Percentiles rank a stretch among this genome's conserved stretches.
Conservation (phyloP, 2,888 invertebrate genomes). For the Apocheima hispidaria region DNA sequence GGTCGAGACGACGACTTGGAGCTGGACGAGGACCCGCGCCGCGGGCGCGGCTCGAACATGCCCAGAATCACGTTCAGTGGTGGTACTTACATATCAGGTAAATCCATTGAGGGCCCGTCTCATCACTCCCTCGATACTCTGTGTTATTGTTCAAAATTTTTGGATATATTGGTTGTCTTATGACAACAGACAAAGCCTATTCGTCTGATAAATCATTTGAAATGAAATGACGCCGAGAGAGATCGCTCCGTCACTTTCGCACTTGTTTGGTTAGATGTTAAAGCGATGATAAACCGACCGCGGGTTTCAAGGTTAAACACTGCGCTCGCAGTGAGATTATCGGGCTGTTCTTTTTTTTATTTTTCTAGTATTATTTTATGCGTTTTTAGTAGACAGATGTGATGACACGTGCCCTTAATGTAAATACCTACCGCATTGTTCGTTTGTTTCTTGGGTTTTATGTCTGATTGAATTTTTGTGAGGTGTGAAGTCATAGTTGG, state of each 20-base stretch:
- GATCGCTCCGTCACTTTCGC: too few species aligned
- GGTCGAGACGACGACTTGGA: slow-evolving; percentile 96
- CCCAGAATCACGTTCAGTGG: slow-evolving; percentile 74
- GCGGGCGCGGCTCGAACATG: slow-evolving; percentile 86
- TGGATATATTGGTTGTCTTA: neutral
- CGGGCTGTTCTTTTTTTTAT: too few species aligned
- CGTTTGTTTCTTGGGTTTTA: slow-evolving; percentile 10
- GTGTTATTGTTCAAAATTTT: neutral
- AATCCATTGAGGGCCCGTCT: slow-evolving; percentile 50
- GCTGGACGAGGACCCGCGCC: slow-evolving; percentile 91
- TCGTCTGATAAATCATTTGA: too few species aligned
- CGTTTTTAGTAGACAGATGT: slow-evolving; percentile 29
- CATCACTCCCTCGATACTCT: slow-evolving; percentile 34
- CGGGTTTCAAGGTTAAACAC: too few species aligned
- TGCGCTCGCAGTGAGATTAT: too few species aligned
- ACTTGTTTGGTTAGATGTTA: too few species aligned
- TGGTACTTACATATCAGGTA: slow-evolving; percentile 80
- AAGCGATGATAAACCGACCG: too few species aligned
- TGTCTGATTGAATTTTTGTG: slow-evolving; percentile 5
- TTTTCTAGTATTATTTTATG: neutral
- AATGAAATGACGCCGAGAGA: too few species aligned
- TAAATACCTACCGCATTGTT: slow-evolving; percentile 32
- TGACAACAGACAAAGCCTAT: too few species aligned
- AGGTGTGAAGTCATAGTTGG: neutral
- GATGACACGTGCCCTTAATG: slow-evolving; percentile 43